These are phyloP conservation scores for Diplazon laetatorius DNA, from an alignment of 2,888 invertebrate species.

Conservation along the genomic window DNA sequence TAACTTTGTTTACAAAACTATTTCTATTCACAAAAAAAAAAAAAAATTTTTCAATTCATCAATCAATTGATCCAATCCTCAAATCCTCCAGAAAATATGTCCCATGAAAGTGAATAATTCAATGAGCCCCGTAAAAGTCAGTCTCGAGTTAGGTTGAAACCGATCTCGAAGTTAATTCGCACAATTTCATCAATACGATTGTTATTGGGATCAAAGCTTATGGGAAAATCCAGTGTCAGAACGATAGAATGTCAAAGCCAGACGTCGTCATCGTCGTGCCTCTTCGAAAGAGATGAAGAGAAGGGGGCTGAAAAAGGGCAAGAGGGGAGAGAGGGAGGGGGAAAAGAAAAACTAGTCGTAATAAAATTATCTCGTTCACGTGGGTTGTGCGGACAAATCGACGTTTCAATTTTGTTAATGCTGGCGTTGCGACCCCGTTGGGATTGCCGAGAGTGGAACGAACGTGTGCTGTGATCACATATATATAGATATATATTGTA, in stretches of 20 bases:
- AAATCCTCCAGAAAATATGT: not conserved
- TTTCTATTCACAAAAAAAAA: too few species aligned
- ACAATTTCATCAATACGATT: constrained; percentile 28
- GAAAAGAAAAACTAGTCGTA: constrained; percentile 68
- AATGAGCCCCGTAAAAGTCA: not conserved
- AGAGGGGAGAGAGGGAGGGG: not conserved
- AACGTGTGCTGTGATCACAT: constrained; percentile 28
- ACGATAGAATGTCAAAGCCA: constrained; percentile 21
- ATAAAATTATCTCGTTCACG: constrained; percentile 79
- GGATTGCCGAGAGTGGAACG: constrained; percentile 65
- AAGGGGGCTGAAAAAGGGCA: too few species aligned
- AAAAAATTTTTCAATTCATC: too few species aligned
- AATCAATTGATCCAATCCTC: not conserved
- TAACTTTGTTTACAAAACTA: too few species aligned
- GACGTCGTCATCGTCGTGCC: too few species aligned
- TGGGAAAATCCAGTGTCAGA: not conserved
- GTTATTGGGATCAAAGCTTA: constrained; percentile 2
- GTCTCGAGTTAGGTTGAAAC: too few species aligned
- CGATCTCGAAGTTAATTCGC: constrained; percentile 6
- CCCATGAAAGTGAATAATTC: not conserved
- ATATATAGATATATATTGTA: too few species aligned
- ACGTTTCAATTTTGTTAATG: constrained; percentile 83
- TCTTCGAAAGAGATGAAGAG: too few species aligned
- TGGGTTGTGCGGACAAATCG: constrained; percentile 75
- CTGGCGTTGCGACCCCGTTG: constrained; percentile 70